phyloP scores from a whole-genome alignment of 23 tunicate species.

The Trididemnum nubilum region DNA sequence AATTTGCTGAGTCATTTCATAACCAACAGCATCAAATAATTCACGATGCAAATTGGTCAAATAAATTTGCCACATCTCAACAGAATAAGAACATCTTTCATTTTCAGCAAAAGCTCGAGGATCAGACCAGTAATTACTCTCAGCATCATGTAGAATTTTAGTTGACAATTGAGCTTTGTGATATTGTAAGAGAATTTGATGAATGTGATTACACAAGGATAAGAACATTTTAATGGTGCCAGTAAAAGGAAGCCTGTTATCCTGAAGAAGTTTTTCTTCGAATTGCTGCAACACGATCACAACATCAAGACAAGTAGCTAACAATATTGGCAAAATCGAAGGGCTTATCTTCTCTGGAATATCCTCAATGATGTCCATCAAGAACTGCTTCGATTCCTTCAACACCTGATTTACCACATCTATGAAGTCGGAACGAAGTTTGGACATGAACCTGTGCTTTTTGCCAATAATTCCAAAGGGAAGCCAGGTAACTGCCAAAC shows the following conservation, averaged over 20 bases:
- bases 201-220: constrained; percentile 25
- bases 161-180: constrained; percentile 37
- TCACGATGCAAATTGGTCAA: constrained; percentile 19
- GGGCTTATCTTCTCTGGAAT: constrained; percentile 46
- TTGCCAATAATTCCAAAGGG: constrained; percentile 58
- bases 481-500: constrained; percentile 18
- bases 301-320: constrained; percentile 50
- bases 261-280: constrained; percentile 38
- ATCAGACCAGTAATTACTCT: constrained; percentile 74
- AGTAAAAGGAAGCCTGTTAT: constrained; percentile 51
- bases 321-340: constrained; percentile 1
- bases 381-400: constrained; percentile 49
- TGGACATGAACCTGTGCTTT: constrained; percentile 36
- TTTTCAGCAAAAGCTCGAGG: constrained; percentile 65
- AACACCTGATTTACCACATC: constrained; percentile 54
- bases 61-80: constrained; percentile 59
- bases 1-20: constrained; percentile 11
- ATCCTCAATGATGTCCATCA: constrained; percentile 51
- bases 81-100: constrained; percentile 54
- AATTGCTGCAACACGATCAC: constrained; percentile 44
- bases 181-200: constrained; percentile 45
- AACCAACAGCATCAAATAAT: neutral
- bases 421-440: constrained; percentile 50
- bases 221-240: constrained; percentile 54
- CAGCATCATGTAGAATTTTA: constrained; percentile 63